These are phyloP conservation scores for Phalera bucephala DNA, from an alignment of 2,888 invertebrate species.

Conservation along the genomic window DNA sequence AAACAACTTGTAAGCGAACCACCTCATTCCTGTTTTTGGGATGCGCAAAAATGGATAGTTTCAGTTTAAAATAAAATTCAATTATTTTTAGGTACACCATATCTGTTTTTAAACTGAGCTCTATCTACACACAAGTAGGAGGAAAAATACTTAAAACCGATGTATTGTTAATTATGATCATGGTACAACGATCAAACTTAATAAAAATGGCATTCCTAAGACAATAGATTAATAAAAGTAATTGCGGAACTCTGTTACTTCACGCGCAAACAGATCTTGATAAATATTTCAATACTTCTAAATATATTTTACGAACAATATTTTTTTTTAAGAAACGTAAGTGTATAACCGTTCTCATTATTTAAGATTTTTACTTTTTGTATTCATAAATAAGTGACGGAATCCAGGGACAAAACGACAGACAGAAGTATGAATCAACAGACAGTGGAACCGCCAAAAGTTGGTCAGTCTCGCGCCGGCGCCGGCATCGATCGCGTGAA, in stretches of 20 bases:
- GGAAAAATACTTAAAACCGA: no score
- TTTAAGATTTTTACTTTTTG: background rate
- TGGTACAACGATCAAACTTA: background rate
- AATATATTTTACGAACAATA: no score
- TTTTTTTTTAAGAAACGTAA: no score
- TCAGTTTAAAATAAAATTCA: no score
- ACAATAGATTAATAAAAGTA: background rate
- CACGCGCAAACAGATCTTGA: background rate
- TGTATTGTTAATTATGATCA: no score
- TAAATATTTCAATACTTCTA: background rate
- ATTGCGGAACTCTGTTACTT: background rate
- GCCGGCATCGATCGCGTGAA: constrained; percentile 68
- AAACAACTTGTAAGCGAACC: constrained; percentile 13
- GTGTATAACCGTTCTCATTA: background rate
- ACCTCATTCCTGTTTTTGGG: background rate
- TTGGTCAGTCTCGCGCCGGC: constrained; percentile 65
- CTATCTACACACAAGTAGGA: no score
- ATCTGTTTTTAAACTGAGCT: no score
- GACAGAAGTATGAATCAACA: constrained; percentile 29
- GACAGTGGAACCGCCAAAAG: constrained; percentile 48
- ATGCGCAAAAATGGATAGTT: no score
- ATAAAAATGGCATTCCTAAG: background rate
- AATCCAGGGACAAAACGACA: constrained; percentile 20
- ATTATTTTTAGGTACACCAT: no score
- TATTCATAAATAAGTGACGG: constrained; percentile 15